A percentile compares a stretch with the other conserved stretches of the same genome.
These are phyloP conservation scores for Nemotelus pantherinus DNA, from an alignment of 2,888 invertebrate species.

Conservation along the genomic window DNA sequence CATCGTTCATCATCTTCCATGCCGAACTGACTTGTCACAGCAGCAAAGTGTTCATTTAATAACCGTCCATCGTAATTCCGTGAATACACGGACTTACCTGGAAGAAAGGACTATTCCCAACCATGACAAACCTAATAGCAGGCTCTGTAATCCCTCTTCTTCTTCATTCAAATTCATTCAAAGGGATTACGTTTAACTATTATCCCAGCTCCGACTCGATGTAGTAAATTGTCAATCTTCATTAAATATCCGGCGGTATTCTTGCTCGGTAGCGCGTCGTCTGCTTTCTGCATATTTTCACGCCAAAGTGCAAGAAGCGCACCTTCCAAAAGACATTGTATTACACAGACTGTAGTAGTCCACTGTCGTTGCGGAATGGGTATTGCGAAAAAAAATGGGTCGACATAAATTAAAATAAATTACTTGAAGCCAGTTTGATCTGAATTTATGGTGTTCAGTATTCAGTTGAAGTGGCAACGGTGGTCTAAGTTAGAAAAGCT, in stretches of 20 bases:
- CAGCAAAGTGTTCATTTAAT: too few species aligned
- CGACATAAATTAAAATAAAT: conserved; percentile 46
- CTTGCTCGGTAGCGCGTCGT: neutral
- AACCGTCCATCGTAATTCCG: too few species aligned
- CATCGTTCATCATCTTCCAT: too few species aligned
- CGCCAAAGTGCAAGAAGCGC: conserved; percentile 21
- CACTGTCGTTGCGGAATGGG: neutral
- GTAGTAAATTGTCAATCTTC: conserved; percentile 36
- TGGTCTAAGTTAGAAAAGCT: neutral
- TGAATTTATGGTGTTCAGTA: conserved; percentile 37
- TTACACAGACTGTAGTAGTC: neutral
- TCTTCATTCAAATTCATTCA: conserved; percentile 17
- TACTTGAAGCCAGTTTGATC: conserved; percentile 45
- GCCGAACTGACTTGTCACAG: too few species aligned
- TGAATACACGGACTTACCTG: too few species aligned
- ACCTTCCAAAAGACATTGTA: neutral
- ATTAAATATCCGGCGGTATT: conserved; percentile 25
- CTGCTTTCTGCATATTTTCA: conserved; percentile 31
- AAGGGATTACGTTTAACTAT: conserved; percentile 18
- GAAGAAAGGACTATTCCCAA: too few species aligned
- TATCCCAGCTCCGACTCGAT: neutral
- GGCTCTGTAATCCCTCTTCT: neutral
- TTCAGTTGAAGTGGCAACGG: neutral
- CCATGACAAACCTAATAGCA: too few species aligned
- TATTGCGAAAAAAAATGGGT: conserved; percentile 40